Evolutionary conservation across 2,888 invertebrate species (phyloP), one percentile per base, ranked within the genome.

Genomic region (Drosophila glabriapex): DNA sequence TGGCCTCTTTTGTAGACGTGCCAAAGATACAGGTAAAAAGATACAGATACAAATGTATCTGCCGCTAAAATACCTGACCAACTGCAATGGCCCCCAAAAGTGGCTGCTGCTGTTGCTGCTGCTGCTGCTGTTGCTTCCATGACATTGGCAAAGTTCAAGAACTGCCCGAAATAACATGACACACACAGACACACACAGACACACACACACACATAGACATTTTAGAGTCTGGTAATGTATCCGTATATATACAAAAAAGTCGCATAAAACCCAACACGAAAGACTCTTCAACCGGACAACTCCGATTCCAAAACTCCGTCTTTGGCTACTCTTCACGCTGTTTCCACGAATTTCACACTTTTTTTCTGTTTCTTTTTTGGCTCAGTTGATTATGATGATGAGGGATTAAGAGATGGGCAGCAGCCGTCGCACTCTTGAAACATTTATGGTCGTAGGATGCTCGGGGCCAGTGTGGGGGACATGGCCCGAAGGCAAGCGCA

Each of bases 21-120:
- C 87, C 87, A 80, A 79, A 84, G 88, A 89, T 89, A 88, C 88
- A 89, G 88, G 88, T 89, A 89, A 79, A 82, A 79, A 88, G 85
- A 87, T 88, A 88, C 83, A 82, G 81, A 83, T 79, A 83, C 83
- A 83, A 82, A 87, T 85, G 84, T 82, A 82, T 82, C 76, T 74
- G 68, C 79, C 74, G 77, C 80, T 69, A 74, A 80, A 77, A 80
- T 80, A 80, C 80, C 78, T 80, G 80, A 76, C 79, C 78, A 83
- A 81, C 79, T 83, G 82, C 83, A 83, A 76, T 79, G 83, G 77
- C 81, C 82, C 78, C 73, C 82, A 78, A 80, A 76, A 62, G 71
- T 68, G 69, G n/a, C 39, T n/a, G 25, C 22, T 46, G 46, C 22
- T 22, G 46, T 0, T 22, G 43, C 12, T 12, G 31, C 43, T 54